Percentiles rank a stretch among this genome's conserved stretches.
Evolutionary conservation across 2,113 vertebrate genomes (phyloP).

Genomic region (Gila orcuttii): DNA sequence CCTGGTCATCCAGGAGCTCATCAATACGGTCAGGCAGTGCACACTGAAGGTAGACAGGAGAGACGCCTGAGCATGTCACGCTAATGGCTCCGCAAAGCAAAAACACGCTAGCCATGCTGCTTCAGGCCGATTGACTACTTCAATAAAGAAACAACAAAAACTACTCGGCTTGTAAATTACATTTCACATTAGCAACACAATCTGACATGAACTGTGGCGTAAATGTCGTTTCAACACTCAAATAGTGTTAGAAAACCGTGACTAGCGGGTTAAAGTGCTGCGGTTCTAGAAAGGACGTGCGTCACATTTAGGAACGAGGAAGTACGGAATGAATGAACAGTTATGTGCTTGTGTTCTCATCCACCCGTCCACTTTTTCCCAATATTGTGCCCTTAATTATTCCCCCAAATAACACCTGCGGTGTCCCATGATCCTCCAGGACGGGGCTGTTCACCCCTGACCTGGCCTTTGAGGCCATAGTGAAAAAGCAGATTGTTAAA

Average conservation of each 20-base stretch:
- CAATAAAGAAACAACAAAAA: neutral
- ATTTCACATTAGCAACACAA: neutral
- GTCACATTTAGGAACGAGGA: neutral
- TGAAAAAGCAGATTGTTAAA: constrained; percentile 98
- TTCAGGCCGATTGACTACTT: neutral
- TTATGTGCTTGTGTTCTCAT: neutral
- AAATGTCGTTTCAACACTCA: neutral
- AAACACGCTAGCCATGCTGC: neutral
- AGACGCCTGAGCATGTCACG: neutral
- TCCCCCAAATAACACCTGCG: constrained; percentile 15
- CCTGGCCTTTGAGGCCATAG: constrained; percentile 96
- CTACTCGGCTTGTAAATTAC: too few relatives aligned
- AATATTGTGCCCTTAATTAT: neutral
- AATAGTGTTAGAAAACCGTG: too few relatives aligned
- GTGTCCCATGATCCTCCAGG: constrained; percentile 75
- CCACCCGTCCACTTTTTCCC: constrained; percentile 10
- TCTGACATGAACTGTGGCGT: neutral
- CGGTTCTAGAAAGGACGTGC: neutral
- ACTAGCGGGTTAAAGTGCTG: neutral
- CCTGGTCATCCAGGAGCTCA: constrained; percentile 97
- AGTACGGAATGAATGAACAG: neutral
- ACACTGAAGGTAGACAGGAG: constrained; percentile 89
- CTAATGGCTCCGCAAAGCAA: constrained; percentile 2
- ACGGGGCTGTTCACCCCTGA: constrained; percentile 97
- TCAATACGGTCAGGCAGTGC: constrained; percentile 96